Base-by-base conservation (phyloP, 2,888 invertebrate species). In the Caenorhabditis uteleia region DNA sequence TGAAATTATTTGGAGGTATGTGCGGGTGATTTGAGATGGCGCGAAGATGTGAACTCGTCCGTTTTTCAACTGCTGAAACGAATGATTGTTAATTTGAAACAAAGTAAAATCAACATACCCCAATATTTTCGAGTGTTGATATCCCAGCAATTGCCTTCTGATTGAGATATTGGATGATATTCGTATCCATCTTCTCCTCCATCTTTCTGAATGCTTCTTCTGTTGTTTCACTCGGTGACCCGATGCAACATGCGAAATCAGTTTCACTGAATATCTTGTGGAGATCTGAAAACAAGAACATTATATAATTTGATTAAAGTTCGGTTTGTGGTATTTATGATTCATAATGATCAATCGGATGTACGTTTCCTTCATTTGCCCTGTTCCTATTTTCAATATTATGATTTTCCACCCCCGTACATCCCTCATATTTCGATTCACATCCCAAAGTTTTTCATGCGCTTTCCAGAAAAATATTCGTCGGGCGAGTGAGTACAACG, bases 1-100 rank as follows among this genome's bases (percentile, higher is more conserved):
- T n/a, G n/a, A n/a, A n/a, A n/a, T n/a, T n/a, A n/a, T n/a, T n/a
- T n/a, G n/a, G n/a, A n/a, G n/a, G n/a, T n/a, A n/a, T n/a, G n/a
- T n/a, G n/a, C n/a, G n/a, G n/a, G n/a, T n/a, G 4, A 62, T 42
- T 6, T 46, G 38, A 21, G 42, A 38, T 14, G 56, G 56, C n/a
- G 56, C 49, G 18, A 62, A 57, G 3, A 62, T 51, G 18, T 62
- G 62, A 18, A 62, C 57, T 16, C 62, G 55, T 2, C 49, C 56
- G n/a, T 36, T 39, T 6, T 29, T 16, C 23, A 47, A 33, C 7
- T 38, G 29, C 55, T 54, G 45, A 34, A 60, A 60, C 14, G 20
- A 42, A 31, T n/a, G 23, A n/a, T n/a, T n/a, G n/a, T n/a, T n/a
- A n/a, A n/a, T n/a, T n/a, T n/a, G n/a, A n/a, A n/a, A n/a, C n/a